These are phyloP conservation scores for Alectura lathami DNA, from an alignment of 2,113 vertebrate genomes.

Conservation along the genomic window DNA sequence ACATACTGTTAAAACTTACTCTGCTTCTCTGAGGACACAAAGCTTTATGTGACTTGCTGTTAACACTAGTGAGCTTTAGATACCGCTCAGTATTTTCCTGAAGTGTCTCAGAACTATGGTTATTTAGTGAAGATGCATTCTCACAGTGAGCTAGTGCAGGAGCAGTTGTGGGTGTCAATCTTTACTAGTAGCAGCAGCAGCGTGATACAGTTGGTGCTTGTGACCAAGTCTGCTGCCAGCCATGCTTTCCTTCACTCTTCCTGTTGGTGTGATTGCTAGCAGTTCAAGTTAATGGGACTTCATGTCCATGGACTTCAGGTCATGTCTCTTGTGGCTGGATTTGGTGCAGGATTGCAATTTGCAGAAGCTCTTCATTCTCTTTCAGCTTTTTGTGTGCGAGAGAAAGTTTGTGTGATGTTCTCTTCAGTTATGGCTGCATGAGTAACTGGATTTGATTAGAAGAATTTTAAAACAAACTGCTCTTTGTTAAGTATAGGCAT, in stretches of 20 bases:
- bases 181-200: neutral
- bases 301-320: neutral
- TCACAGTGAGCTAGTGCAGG: neutral
- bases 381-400: neutral
- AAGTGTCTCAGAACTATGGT: neutral
- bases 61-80: neutral
- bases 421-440: too few species aligned
- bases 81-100: neutral
- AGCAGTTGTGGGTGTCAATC: neutral
- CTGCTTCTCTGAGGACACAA: neutral
- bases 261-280: neutral
- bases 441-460: neutral
- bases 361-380: neutral
- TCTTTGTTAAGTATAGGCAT: neutral
- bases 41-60: neutral
- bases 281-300: neutral
- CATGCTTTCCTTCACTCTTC: neutral
- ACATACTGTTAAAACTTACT: neutral
- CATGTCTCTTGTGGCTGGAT: neutral
- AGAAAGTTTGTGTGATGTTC: neutral
- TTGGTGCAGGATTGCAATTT: neutral
- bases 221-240: neutral
- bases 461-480: neutral
- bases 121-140: neutral
- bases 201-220: neutral